Evolutionary conservation across 2,888 invertebrate genomes (phyloP).

Genomic region (Eilema depressum): DNA sequence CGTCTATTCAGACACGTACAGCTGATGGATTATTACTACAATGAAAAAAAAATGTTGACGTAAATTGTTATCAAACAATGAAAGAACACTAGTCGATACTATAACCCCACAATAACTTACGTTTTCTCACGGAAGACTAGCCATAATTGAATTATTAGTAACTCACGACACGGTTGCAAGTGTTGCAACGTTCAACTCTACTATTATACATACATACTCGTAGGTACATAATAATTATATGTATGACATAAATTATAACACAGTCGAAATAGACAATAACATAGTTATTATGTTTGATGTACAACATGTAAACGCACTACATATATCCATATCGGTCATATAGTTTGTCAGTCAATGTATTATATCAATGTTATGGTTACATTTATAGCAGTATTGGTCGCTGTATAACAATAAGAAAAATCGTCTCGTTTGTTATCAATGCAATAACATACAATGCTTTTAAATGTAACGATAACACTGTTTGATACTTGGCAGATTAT

Average conservation of each 20-base stretch:
- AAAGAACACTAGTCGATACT: background rate
- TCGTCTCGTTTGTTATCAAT: too few species aligned
- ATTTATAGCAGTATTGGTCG: too few species aligned
- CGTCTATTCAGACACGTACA: background rate
- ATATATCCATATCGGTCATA: too few species aligned
- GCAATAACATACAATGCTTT: too few species aligned
- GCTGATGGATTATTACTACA: background rate
- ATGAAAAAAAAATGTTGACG: constrained; percentile 15
- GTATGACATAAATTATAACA: background rate
- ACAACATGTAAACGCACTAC: too few species aligned
- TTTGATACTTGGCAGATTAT: too few species aligned
- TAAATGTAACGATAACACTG: too few species aligned
- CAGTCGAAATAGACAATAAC: background rate
- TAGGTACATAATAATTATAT: too few species aligned
- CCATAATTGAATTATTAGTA: constrained; percentile 10
- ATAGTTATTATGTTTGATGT: too few species aligned
- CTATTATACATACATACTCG: background rate
- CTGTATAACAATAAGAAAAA: too few species aligned
- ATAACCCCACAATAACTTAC: background rate
- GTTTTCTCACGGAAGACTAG: constrained; percentile 24
- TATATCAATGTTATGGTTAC: too few species aligned
- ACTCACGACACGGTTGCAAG: background rate
- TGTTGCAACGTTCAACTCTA: background rate
- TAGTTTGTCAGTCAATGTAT: too few species aligned
- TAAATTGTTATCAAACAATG: constrained; percentile 17